Conservation (phyloP, 1,140 invertebrate genomes). For the Drosophila equinoxialis region DNA sequence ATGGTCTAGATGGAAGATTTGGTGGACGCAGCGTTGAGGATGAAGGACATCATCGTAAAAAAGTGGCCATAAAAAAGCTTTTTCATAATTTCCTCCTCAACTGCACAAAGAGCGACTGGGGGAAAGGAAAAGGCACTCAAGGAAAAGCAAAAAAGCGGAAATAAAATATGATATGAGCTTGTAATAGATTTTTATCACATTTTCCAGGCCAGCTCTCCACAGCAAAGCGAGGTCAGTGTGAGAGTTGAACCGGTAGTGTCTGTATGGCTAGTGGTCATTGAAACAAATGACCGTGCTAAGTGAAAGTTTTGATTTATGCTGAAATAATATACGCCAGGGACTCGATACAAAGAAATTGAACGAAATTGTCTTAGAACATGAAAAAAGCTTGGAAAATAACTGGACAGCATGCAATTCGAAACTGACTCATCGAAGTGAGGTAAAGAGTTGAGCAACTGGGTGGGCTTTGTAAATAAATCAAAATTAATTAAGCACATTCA, state of each 20-base stretch:
- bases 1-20: conserved; percentile 10
- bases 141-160: conserved; percentile 49
- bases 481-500: conserved; percentile 68
- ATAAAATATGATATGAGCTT: conserved; percentile 81
- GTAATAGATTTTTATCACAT: conserved; percentile 81
- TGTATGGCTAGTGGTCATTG: conserved; percentile 51
- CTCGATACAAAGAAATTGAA: conserved; percentile 4
- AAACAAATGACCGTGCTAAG: conserved; percentile 80
- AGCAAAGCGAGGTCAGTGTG: not conserved
- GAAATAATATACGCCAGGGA: conserved; percentile 77
- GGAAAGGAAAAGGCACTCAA: conserved; percentile 20
- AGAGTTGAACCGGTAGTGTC: not conserved
- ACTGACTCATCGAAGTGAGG: conserved; percentile 26
- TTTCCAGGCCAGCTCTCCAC: conserved; percentile 15
- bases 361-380: conserved; percentile 24
- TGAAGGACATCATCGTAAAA: conserved; percentile 69
- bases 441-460: conserved; percentile 31
- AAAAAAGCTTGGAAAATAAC: conserved; percentile 36
- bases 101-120: not conserved
- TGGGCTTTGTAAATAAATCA: conserved; percentile 60
- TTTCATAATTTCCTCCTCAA: conserved; percentile 69
- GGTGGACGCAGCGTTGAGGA: conserved; percentile 1
- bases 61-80: conserved; percentile 78
- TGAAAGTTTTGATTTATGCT: conserved; percentile 81
- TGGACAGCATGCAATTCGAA: not conserved